Evolutionary conservation across 2,888 invertebrate species (phyloP).

Genomic region (Stratiomys singularior): DNA sequence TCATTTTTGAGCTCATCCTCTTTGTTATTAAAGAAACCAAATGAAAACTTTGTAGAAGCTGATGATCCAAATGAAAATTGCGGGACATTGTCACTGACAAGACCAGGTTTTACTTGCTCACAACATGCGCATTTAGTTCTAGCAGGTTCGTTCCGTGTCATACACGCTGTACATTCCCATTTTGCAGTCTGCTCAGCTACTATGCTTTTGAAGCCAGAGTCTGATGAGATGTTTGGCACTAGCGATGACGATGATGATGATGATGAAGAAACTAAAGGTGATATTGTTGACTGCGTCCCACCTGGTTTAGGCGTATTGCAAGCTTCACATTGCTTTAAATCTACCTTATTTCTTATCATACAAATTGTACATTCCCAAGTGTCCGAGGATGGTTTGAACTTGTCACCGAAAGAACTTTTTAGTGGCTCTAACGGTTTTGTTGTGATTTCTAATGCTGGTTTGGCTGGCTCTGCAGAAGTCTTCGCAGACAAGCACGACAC

Average conservation of each 20-base stretch:
- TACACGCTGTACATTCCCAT: conserved; percentile 73
- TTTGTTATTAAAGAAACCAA: conserved; percentile 60
- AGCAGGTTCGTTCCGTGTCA: conserved; percentile 69
- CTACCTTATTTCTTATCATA: conserved; percentile 68
- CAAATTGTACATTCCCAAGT: conserved; percentile 72
- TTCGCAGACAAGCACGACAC: conserved; percentile 69
- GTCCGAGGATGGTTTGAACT: conserved; percentile 68
- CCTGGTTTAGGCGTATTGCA: conserved; percentile 68
- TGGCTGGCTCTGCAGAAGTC: conserved; percentile 7
- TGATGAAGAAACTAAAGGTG: conserved; percentile 43
- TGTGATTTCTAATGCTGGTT: neutral
- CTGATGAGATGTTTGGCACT: conserved; percentile 51
- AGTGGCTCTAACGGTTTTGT: conserved; percentile 27
- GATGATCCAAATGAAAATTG: conserved; percentile 60
- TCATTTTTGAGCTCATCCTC: conserved; percentile 53
- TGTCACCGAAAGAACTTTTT: conserved; percentile 60
- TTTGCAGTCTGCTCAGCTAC: conserved; percentile 61
- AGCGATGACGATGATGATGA: conserved; percentile 39
- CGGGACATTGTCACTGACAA: conserved; percentile 54
- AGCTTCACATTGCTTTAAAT: conserved; percentile 67
- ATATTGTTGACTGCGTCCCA: conserved; percentile 46
- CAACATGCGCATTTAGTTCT: conserved; percentile 70
- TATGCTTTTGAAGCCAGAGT: conserved; percentile 62
- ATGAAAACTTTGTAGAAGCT: conserved; percentile 57
- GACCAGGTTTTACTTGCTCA: conserved; percentile 68